phyloP scores from a whole-genome alignment of 2,797 vertebrate species.

The Platyrinchus mystaceus region DNA sequence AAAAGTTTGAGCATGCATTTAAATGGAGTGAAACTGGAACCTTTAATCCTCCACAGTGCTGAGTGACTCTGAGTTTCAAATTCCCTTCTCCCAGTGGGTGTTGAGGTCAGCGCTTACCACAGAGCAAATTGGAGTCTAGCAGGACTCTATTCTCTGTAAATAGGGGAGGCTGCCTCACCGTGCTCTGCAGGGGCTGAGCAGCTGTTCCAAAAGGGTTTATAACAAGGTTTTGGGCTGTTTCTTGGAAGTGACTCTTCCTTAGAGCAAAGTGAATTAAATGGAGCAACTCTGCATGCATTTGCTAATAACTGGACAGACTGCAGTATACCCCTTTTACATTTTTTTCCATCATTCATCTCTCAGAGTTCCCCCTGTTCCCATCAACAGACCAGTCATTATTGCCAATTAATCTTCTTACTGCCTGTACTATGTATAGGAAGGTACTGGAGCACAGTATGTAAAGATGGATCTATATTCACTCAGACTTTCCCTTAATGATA shows the following conservation, averaged over 20 bases:
- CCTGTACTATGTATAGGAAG: not conserved
- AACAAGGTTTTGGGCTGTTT: not conserved
- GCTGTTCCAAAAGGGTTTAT: not conserved
- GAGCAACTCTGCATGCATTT: not conserved
- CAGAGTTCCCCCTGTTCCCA: not conserved
- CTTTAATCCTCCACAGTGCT: constrained; percentile 7
- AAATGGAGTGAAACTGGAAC: not conserved
- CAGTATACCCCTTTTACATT: not conserved
- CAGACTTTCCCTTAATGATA: not conserved
- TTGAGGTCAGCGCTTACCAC: not conserved
- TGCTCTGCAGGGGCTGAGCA: not conserved
- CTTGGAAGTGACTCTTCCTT: not conserved
- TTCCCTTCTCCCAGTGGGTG: not conserved
- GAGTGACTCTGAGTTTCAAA: not conserved
- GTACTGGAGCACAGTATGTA: not conserved
- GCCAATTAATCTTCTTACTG: not conserved
- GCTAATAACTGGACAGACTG: not conserved
- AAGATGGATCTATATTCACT: not conserved
- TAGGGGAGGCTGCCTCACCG: not conserved
- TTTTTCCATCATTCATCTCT: not conserved
- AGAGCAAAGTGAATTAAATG: not conserved
- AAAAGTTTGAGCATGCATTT: not conserved
- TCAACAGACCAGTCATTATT: not conserved
- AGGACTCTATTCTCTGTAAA: constrained; percentile 10
- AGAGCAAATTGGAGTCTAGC: not conserved